These are phyloP conservation scores for Schizopygopsis malacanthus DNA, from an alignment of 2,797 vertebrate genomes.

Conservation along the genomic window DNA sequence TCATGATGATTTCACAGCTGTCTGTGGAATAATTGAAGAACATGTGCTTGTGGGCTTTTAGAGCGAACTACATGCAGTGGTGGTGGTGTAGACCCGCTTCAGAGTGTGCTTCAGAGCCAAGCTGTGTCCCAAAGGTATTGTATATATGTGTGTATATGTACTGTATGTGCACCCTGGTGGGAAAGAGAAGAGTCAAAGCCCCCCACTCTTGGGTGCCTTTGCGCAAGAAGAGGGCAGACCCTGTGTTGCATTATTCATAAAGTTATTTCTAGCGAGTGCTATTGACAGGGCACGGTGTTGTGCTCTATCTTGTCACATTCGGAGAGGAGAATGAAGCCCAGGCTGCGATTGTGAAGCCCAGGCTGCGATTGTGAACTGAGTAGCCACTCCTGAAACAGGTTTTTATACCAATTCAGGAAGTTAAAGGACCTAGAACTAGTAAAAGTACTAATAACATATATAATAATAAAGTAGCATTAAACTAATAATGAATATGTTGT, in stretches of 20 bases:
- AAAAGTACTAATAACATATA: background rate
- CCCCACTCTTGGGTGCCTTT: conserved; percentile 44
- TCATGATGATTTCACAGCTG: conserved; percentile 33
- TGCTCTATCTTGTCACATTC: conserved; percentile 30
- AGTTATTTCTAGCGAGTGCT: conserved; percentile 50
- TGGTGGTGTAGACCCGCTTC: background rate
- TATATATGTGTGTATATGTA: conserved; percentile 14
- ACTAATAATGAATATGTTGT: no score
- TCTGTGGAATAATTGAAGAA: conserved; percentile 40
- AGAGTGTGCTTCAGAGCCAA: background rate
- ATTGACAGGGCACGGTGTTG: conserved; percentile 45
- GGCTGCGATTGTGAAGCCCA: conserved; percentile 19
- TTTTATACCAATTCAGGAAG: background rate
- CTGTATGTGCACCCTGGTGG: background rate
- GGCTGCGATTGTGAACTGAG: conserved; percentile 22
- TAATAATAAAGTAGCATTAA: no score
- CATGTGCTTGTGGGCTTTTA: background rate
- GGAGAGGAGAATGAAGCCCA: conserved; percentile 21
- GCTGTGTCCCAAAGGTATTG: conserved; percentile 12
- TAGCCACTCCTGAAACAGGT: background rate
- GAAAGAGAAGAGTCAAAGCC: conserved; percentile 32
- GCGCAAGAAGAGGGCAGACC: conserved; percentile 34
- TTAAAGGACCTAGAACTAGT: background rate
- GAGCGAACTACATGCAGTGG: background rate
- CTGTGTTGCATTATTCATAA: conserved; percentile 55